A percentile compares a stretch with the other conserved stretches of the same genome.
Evolutionary conservation across 2,113 vertebrate genomes (phyloP).

Genomic region (Onychostruthus taczanowskii): DNA sequence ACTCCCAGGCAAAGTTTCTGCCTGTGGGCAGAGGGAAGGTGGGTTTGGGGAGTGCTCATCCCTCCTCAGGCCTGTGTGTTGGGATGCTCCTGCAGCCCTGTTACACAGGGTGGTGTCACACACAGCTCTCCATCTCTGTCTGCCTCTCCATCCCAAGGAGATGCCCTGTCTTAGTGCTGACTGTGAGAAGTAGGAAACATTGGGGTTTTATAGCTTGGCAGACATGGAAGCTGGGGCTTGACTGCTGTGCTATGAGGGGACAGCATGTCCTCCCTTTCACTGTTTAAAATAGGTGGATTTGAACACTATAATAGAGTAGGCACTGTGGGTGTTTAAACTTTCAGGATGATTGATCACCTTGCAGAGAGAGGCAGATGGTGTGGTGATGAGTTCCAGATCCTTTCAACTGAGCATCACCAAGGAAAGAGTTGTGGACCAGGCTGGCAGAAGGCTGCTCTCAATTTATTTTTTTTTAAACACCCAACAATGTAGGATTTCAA

Average conservation of each 20-base stretch:
- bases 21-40: background rate
- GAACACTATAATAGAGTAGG: background rate
- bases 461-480: background rate
- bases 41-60: background rate
- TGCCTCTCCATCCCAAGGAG: background rate
- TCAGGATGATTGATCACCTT: constrained; percentile 55
- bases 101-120: background rate
- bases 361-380: constrained; percentile 49
- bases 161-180: background rate
- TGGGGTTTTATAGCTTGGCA: background rate
- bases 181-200: background rate
- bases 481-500: background rate
- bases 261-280: background rate
- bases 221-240: background rate
- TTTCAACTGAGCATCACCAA: constrained; percentile 35
- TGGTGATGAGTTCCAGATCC: constrained; percentile 43
- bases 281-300: constrained; percentile 25
- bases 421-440: constrained; percentile 21
- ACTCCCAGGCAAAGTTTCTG: background rate
- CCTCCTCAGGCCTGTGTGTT: rapidly evolving
- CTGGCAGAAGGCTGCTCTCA: background rate
- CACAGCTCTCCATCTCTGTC: background rate
- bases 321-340: constrained; percentile 50
- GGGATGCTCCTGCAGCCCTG: background rate
- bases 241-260: background rate